Conservation (phyloP, 30 jellyfish, hydroid and myxozoan genomes). For the Catostylus mosaicus region DNA sequence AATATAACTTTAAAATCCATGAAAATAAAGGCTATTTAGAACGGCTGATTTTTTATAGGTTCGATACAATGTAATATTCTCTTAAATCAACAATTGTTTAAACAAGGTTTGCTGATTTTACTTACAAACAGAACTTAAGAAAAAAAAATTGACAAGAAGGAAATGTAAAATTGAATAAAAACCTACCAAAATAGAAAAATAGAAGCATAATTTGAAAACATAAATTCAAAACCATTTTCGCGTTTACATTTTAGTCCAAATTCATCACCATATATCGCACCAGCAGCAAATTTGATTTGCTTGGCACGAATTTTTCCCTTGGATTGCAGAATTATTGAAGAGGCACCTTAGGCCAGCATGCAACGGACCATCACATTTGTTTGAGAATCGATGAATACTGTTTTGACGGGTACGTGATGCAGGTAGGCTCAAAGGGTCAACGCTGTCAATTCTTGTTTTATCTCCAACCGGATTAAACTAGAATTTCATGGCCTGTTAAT, state of each 20-base stretch:
- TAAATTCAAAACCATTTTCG: not conserved
- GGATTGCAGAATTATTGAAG: too few species aligned
- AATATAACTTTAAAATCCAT: not conserved
- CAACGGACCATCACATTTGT: conserved; percentile 32
- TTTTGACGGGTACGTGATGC: conserved; percentile 46
- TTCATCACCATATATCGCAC: conserved; percentile 1
- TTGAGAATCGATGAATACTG: conserved; percentile 20
- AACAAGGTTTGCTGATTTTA: too few species aligned
- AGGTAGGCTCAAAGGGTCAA: conserved; percentile 71
- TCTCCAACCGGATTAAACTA: not conserved
- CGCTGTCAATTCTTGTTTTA: not conserved
- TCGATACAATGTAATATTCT: too few species aligned
- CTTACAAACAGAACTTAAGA: too few species aligned
- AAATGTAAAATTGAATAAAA: too few species aligned
- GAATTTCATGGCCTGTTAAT: not conserved
- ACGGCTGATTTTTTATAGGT: too few species aligned
- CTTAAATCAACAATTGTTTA: too few species aligned
- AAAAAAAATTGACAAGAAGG: too few species aligned
- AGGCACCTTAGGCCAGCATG: conserved; percentile 26
- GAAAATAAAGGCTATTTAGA: not conserved
- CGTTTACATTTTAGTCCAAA: not conserved
- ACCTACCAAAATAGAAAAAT: conserved; percentile 12
- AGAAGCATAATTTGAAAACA: not conserved
- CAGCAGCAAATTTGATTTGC: not conserved
- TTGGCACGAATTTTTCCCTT: not conserved